Evolutionary conservation across 2,113 vertebrate genomes (phyloP), one percentile per base, ranked within the genome.

Genomic region (Scolopax mira): DNA sequence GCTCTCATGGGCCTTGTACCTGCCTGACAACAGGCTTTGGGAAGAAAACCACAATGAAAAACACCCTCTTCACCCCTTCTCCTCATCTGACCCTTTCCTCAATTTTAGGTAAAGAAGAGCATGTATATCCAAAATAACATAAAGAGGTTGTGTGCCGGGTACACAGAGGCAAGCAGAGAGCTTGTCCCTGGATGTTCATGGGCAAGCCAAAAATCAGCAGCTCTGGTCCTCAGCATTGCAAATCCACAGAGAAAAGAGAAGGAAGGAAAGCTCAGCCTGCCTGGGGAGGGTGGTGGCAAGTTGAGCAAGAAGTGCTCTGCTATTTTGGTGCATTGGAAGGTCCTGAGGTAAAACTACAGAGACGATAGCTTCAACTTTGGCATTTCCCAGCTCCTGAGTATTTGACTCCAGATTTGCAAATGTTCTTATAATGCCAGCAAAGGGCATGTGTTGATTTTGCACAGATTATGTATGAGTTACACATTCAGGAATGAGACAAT

Each of bases 191-290:
- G 98, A 93, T 79, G 94, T 97, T 96, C 96, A 98, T 71, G 97
- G 86, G 13, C 97, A 97, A 27, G 95, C 93, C 7, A 96, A 98
- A 84, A 98, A 96, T 39, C 98, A 92, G 95, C 98, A 98, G 12
- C 89, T 97, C 79, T 98, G 97, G 41, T 98, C 98, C 66, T 98
- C 95, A 69, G 98, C 97, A 88, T 98, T 96, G 97, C 98, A 98
- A 92, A 98, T 98, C 98, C 98, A 94, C 49, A 71, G 31, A 30
- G 42, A 48, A 93, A 92, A 70, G 11, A 44, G 77, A 95, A 41
- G 11, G 19, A 90, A 90, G 25, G 51, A 77, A 55, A 80, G 11
- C 35, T 89, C 62, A 54, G 37, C 25, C 42, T 71, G 55, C 22
- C 31, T 82, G 57, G 52, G 60, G 15, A 81, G 10, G 16, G 14